Evolutionary conservation across 2,888 invertebrate species (phyloP), one percentile per base, ranked within the genome.

Genomic region (Psylliodes chrysocephalus): DNA sequence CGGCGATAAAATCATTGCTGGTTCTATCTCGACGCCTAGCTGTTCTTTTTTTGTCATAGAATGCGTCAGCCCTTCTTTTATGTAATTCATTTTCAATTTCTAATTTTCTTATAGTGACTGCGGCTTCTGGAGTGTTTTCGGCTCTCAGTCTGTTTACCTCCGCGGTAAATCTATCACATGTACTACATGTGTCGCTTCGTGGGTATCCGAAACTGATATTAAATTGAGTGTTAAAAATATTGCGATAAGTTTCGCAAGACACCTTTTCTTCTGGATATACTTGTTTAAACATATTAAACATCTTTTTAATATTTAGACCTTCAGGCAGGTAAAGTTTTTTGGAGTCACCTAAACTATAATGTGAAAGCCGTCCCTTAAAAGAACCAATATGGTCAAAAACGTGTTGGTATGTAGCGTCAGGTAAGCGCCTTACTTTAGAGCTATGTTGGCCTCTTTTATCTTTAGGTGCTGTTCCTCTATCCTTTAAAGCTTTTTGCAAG

Each of bases 181-280:
- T 17, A 49, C 38, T 47, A 42, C 47, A 63, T 2, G 57, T 63
- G 33, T 63, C 54, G 35, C 22, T 57, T n/a, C 63, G 38, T 14
- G 63, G 63, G 19, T 63, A 57, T 51, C 52, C 63, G 33, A 63
- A 63, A n/a, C 14, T 33, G 3, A 52, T 44, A 47, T 46, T 63
- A n/a, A 63, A 63, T 44, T 63, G 40, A 19, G 42, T 57, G 18
- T 51, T 52, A 35, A 57, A 63, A 19, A 63, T 57, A 33, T 52
- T 14, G 8, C 56, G 51, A 33, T 57, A 63, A n/a, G 17, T 52
- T 44, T 52, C 56, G 44, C 57, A 56, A 14, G 56, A 63, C 6
- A 57, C n/a, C 22, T 33, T 18, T 30, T 33, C 44, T 33, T 8
- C 19, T 44, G 46, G 35, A 63, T 63, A n/a, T n/a, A n/a, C n/a